Conservation (phyloP, 2,797 vertebrate species). For the Bradypus variegatus region DNA sequence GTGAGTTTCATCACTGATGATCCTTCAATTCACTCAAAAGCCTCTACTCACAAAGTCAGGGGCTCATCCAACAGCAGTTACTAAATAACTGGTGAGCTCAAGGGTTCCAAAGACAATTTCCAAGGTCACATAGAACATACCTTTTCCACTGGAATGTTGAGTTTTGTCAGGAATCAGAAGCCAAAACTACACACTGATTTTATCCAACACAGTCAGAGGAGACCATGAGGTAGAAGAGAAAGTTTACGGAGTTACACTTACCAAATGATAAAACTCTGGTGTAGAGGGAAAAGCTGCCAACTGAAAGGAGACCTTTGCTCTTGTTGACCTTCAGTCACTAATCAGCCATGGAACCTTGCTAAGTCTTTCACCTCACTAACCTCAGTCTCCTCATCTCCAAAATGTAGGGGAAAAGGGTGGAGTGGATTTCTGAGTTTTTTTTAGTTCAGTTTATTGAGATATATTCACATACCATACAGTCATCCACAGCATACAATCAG, state of each 20-base stretch:
- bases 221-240: neutral
- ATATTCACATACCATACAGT: too few species aligned
- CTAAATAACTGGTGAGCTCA: constrained; percentile 10
- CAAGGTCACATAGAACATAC: neutral
- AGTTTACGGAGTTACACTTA: neutral
- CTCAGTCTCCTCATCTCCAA: neutral
- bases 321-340: neutral
- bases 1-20: neutral
- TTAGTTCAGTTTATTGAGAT: too few species aligned
- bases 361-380: neutral
- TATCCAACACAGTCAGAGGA: neutral
- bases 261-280: neutral
- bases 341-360: neutral
- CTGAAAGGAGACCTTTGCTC: neutral
- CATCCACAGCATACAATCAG: too few species aligned
- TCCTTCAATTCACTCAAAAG: neutral
- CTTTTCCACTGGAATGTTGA: neutral
- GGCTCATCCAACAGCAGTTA: neutral
- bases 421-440: neutral
- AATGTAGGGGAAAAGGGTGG: neutral
- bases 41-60: neutral
- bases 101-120: neutral
- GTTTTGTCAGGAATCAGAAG: neutral
- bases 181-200: neutral
- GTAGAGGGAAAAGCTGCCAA: neutral